Base-by-base conservation (phyloP, 53 echinoderm and acorn worm species). In the Holothuria scabra region DNA sequence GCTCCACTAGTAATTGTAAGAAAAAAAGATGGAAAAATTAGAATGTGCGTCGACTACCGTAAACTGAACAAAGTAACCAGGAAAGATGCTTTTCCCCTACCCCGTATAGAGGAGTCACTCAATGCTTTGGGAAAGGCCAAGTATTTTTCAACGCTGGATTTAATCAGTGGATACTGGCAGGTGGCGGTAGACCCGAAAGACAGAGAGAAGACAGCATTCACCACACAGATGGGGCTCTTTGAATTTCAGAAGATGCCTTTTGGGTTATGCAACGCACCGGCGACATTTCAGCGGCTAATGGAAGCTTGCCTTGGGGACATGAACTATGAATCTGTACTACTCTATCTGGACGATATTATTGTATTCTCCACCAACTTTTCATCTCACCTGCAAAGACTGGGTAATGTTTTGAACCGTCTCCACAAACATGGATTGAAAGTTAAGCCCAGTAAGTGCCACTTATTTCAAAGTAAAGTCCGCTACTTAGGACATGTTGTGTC, bases 371-470 rank as follows among this genome's bases (percentile, higher is more conserved):
- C 35, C 6, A 6, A 35, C 35, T 35, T 35, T 35, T 6, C 35
- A 35, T 35, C 35, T 4, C 35, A 35, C 6, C 35, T 35, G 44
- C 41, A 66, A 66, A 26, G 61, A 60, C 25, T 60, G 61, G 61
- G 25, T 60, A n/a, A 8, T n/a, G 61, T 60, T n/a, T 34, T 79
- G 30, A 2, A 25, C 20, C 33, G 58, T 28, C 68, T 87, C 20
- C 16, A 56, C 28, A n/a, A 74, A 18, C 85, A 69, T 56, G 87
- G 87, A 19, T 57, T 88, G 22, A 88, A 88, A 26, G 46, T 85
- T 11, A 35, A 35, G 35, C 35, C 35, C 35, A 35, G 35, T 6
- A 35, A 35, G 35, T 35, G 35, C 35, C 35, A 90, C 80, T 34
- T 85, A 80, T 30, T 21, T 38, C 8, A 89, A 89, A 35, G 35